These are phyloP conservation scores for Molanna angustata DNA, from an alignment of 2,888 invertebrate species.

Conservation along the genomic window DNA sequence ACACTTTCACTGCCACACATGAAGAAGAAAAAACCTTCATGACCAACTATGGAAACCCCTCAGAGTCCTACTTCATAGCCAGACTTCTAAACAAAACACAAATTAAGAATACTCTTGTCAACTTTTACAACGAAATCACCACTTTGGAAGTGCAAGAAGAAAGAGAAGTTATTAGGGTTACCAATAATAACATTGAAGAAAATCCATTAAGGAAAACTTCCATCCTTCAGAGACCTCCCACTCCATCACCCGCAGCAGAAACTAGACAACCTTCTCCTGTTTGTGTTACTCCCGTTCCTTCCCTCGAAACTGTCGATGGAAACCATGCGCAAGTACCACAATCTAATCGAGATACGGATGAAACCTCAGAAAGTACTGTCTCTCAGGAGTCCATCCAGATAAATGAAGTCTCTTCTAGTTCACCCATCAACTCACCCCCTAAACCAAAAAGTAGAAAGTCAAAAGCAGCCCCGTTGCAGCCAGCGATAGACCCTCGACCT, in stretches of 20 bases:
- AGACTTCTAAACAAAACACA: constrained; percentile 46
- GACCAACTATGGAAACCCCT: constrained; percentile 50
- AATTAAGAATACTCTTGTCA: constrained; percentile 46
- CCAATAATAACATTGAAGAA: constrained; percentile 24
- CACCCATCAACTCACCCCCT: constrained; percentile 48
- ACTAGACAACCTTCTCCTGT: neutral
- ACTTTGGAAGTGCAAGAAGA: constrained; percentile 23
- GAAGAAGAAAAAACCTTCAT: constrained; percentile 40
- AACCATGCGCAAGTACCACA: constrained; percentile 5
- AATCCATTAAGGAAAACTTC: constrained; percentile 16
- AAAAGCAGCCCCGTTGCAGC: constrained; percentile 35
- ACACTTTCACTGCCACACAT: constrained; percentile 15
- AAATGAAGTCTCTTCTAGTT: constrained; percentile 65
- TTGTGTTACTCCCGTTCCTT: neutral
- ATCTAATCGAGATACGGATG: neutral
- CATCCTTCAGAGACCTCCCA: constrained; percentile 20
- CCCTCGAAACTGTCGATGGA: constrained; percentile 2
- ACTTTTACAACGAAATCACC: constrained; percentile 47
- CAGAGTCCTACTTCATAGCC: constrained; percentile 52
- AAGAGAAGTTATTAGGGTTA: constrained; percentile 8
- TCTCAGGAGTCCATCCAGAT: constrained; percentile 57
- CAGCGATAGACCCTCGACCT: constrained; percentile 25
- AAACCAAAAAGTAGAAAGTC: constrained; percentile 41
- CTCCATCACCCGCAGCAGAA: constrained; percentile 9
- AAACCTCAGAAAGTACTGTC: constrained; percentile 4